Conservation (phyloP, 2,888 invertebrate genomes). For the Brenthis ino region DNA sequence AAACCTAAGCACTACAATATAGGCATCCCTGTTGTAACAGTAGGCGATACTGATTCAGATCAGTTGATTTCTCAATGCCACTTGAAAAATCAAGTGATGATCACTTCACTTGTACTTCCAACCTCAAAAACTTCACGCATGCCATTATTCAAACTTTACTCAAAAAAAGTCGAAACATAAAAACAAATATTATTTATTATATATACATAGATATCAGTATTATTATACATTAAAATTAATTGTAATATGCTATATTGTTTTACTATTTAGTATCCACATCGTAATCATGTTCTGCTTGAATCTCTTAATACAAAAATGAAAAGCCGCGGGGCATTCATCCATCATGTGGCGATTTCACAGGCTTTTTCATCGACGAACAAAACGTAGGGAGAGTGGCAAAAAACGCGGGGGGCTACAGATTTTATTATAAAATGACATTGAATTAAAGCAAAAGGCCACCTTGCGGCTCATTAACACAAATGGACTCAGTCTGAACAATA, state of each 20-base stretch:
- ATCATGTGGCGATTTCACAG: constrained; percentile 58
- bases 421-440: constrained; percentile 71
- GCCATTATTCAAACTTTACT: no score
- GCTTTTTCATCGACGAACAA: constrained; percentile 40
- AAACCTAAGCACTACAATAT: no score
- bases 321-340: constrained; percentile 27
- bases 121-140: no score
- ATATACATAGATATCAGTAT: no score
- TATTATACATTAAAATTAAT: no score
- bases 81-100: no score
- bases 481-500: constrained; percentile 70
- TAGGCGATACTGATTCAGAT: no score
- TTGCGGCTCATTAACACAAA: constrained; percentile 75
- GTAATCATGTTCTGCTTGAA: constrained; percentile 5
- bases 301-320: constrained; percentile 11
- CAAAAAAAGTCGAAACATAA: no score
- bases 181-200: no score
- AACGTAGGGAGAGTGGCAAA: constrained; percentile 16
- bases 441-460: constrained; percentile 70
- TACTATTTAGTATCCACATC: constrained; percentile 15
- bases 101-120: no score
- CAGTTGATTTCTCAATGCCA: no score
- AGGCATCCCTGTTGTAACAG: no score
- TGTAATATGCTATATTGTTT: background rate
- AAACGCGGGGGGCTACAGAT: constrained; percentile 42